Conservation (phyloP, 2,113 vertebrate genomes). For the Mustela nigripes region DNA sequence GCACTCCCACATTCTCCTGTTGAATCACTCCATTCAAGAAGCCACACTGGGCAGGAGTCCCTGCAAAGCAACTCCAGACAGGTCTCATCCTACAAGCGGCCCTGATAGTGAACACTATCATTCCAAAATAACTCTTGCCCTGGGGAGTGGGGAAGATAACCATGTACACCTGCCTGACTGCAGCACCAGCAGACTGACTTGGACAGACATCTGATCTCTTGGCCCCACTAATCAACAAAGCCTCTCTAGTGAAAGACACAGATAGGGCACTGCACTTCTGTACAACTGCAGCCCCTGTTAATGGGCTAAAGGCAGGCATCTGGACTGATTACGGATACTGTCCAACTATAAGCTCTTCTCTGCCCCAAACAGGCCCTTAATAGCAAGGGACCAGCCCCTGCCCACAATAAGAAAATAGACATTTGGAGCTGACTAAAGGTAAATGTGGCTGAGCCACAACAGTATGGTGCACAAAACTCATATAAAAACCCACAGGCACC, state of each 20-base stretch:
- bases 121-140: background rate
- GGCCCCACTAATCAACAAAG: background rate
- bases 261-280: background rate
- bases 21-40: background rate
- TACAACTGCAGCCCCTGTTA: background rate
- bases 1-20: background rate
- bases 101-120: background rate
- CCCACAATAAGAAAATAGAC: background rate
- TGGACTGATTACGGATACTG: background rate
- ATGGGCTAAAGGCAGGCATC: background rate
- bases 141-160: background rate
- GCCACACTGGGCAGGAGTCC: background rate
- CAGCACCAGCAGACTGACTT: background rate
- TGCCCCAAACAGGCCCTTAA: background rate
- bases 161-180: background rate
- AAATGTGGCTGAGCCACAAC: background rate
- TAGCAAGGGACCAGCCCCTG: background rate
- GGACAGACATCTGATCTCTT: background rate
- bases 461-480: background rate
- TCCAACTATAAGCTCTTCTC: background rate
- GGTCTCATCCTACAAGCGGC: background rate
- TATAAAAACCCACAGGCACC: background rate
- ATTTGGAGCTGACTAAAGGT: background rate
- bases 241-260: background rate
- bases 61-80: background rate